Evolutionary conservation across 2,797 vertebrate species (phyloP), one percentile per base, ranked within the genome.

Genomic region (Chrosomus eos): DNA sequence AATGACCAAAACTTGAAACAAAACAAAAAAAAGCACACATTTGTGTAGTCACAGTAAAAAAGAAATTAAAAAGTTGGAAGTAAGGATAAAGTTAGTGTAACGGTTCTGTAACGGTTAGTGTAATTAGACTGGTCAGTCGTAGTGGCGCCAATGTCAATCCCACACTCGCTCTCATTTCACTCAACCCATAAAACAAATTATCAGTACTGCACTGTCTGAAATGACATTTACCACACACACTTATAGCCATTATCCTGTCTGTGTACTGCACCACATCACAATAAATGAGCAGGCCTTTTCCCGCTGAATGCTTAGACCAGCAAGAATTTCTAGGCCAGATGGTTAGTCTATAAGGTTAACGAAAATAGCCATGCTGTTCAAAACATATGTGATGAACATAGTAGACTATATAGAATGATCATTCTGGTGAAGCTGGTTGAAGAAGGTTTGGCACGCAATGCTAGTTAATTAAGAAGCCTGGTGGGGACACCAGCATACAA

Each of bases 151-250:
- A 40, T 55, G 36, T 68, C 38, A 83, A 67, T 79, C 53, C 10
- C 13, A 72, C 48, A 43, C 66, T 62, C 26, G 8, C 0, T 18
- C 53, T 60, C 53, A 45, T 72, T 73, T 16, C 48, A 80, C 48
- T 70, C 48, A 58, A 84, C 26, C 51, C 28, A 84, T 79, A 5
- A 71, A 84, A 84, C 40, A 28, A 72, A 79, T 79, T 18, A 71
- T 48, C 40, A 79, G 4, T 28, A 48, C 19, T 31, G 11, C n/a
- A 58, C 45, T 67, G 58, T 75, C 16, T 55, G 38, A 78, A 84
- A 58, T 62, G 14, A 71, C 51, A 58, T 78, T 78, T 70, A 53
- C 28, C 62, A 28, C 58, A 55, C 81, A 53, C 31, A 67, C 45
- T 68, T 3, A 43, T 1, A 55, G n/a, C 62, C 26, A 76, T 70